Evolutionary conservation across 2,113 vertebrate genomes (phyloP).

Genomic region (Rhizomys pruinosus): DNA sequence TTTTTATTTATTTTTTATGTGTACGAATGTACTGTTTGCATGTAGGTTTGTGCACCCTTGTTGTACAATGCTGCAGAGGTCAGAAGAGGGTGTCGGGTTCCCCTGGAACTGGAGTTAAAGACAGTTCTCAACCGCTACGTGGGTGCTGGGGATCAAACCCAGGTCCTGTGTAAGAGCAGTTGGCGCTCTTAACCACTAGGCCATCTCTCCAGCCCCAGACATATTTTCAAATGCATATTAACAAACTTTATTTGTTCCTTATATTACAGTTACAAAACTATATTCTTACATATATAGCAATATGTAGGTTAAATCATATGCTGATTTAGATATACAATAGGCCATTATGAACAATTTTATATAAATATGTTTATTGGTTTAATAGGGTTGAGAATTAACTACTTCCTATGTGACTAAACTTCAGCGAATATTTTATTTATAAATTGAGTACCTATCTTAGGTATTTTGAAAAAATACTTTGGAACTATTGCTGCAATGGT

Average conservation of each 20-base stretch:
- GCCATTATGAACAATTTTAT: neutral
- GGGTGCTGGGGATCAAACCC: no score
- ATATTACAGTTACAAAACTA: neutral
- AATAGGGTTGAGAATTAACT: neutral
- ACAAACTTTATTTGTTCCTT: neutral
- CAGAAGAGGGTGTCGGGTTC: no score
- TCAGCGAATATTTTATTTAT: neutral
- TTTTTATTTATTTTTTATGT: no score
- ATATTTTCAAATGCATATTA: no score
- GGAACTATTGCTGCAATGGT: neutral
- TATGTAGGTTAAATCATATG: neutral
- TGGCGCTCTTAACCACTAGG: no score
- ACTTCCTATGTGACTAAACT: neutral
- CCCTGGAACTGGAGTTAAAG: no score
- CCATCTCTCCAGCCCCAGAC: no score
- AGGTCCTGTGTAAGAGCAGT: no score
- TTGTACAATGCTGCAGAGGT: no score
- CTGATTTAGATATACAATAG: conserved; percentile 21
- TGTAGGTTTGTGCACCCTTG: no score
- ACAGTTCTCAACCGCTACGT: no score
- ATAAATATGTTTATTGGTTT: neutral
- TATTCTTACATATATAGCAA: neutral
- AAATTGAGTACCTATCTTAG: neutral
- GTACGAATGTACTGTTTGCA: no score
- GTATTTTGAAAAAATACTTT: neutral